Evolutionary conservation across 2,888 invertebrate genomes (phyloP), one percentile per base, ranked within the genome.

Genomic region (Thumatha senex): DNA sequence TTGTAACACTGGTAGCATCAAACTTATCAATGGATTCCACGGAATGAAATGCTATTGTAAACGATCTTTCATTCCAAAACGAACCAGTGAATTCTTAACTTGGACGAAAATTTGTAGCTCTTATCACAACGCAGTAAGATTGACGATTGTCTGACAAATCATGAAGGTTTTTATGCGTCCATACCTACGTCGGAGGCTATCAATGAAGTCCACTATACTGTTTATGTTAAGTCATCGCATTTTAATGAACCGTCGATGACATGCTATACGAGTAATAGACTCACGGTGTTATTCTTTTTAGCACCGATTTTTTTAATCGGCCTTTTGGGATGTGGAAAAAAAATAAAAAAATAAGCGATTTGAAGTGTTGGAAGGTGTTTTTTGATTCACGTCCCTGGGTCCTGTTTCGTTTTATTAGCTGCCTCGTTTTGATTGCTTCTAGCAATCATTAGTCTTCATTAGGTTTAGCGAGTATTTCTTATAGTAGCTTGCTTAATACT

Each of bases 231-330:
- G 91, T 91, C 91, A 91, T 91, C 89, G 88, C 72, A 84, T 91
- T 91, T 91, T 91, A 91, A 91, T 91, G 91, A 91, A 90, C 84
- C 85, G 78, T 82, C 89, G 90, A 91, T 91, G 91, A 91, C 91
- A 89, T 86, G 91, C 89, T 82, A 83, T 86, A 89, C 86, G 80
- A 82, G 86, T 90, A 89, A 91, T 89, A 87, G 90, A 90, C 87
- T 86, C 82, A 75, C 83, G 76, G 82, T 81, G 86, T 85, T 86
- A 86, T 89, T 89, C 89, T 88, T 89, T 89, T 89, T 87, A 86
- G 84, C 84, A 83, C 82, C 83, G 84, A 85, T 81, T 84, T 87
- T 90, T 88, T 88, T 82, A 64, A 72, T 58, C 58, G 55, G 62
- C 66, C 72, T 80, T 84, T 80, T 76, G 77, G 84, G 85, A 82